These are phyloP conservation scores for Nilaparvata lugens DNA, from an alignment of 1,140 invertebrate genomes.

Conservation along the genomic window DNA sequence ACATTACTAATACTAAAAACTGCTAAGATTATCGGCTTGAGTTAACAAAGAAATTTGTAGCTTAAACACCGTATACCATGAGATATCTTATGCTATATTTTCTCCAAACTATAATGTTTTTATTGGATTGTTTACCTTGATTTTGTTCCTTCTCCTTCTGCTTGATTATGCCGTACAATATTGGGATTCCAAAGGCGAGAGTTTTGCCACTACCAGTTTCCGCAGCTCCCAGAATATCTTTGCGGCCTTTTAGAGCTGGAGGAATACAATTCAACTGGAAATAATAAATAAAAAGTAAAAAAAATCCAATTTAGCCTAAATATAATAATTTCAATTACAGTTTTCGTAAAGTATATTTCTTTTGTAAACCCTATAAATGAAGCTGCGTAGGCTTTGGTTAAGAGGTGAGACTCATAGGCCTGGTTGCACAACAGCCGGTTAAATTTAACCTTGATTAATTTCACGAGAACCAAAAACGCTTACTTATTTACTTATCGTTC, in stretches of 20 bases:
- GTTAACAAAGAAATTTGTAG: too few species aligned
- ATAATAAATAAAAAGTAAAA: conserved; percentile 14
- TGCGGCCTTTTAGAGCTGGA: conserved; percentile 71
- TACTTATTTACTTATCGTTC: too few species aligned
- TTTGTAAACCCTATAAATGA: not conserved
- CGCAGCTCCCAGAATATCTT: conserved; percentile 90
- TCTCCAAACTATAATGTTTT: not conserved
- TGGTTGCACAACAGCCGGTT: too few species aligned
- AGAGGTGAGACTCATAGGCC: not conserved
- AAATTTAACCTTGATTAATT: too few species aligned
- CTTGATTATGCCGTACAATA: conserved; percentile 73
- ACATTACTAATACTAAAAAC: too few species aligned
- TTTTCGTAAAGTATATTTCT: not conserved
- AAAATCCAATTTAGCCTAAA: not conserved
- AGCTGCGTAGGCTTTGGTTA: not conserved
- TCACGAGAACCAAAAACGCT: too few species aligned
- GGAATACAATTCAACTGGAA: conserved; percentile 60
- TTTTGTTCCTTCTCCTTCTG: conserved; percentile 29
- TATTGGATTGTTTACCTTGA: not conserved
- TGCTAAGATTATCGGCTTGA: not conserved
- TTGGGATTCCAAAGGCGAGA: conserved; percentile 90
- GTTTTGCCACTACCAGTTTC: conserved; percentile 98
- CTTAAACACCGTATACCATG: too few species aligned
- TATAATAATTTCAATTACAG: not conserved
- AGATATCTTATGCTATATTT: too few species aligned